Base-by-base conservation (phyloP, 2,113 vertebrate species). In the Lamprologus callipterus region DNA sequence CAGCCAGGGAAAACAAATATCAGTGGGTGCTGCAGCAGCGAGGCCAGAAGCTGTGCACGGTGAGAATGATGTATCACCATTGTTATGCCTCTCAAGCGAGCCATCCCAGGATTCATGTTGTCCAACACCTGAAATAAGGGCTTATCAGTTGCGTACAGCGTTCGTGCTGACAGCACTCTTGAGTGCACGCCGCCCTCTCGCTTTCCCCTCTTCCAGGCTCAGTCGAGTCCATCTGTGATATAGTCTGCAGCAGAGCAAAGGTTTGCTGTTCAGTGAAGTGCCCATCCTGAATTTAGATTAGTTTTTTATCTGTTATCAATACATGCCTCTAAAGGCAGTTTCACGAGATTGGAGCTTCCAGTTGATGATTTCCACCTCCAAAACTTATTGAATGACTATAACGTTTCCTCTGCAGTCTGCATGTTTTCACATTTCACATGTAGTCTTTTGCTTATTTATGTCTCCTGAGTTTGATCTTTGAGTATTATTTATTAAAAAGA, bases 41-140 rank as follows among this genome's bases (percentile, higher is more conserved):
- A 54, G 94, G 96, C 90, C 97, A 97, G 89, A 97, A 97, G 94
- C 96, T 95, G 91, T 97, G 97, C 95, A 98, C 98, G 94, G 98
- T 98, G 83, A 95, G 95, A 89, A 87, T 87, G 73, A 91, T 85
- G 16, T 45, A 80, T 89, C n/a, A 12, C 87, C 68, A 86, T 92
- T 90, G 88, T 92, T 91, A 82, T 89, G 85, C 89, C 54, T 68
- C 68, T 85, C 73, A 23, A 86, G 83, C 87, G 21, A 53, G 21
- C 37, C 68, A 4, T 65, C 12, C 53, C 88, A 83, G 86, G 82
- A 85, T 81, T 88, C 78, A 51, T 45, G 84, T 81, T 85, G 73
- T 84, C 85, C 68, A 84, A 85, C 87, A 83, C 83, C 84, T 45
- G 87, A 88, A 88, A 84, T 87, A 26, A 82, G 81, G 87, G 88